Base-by-base conservation (phyloP, 2,888 invertebrate species). In the Aethes cnicana region DNA sequence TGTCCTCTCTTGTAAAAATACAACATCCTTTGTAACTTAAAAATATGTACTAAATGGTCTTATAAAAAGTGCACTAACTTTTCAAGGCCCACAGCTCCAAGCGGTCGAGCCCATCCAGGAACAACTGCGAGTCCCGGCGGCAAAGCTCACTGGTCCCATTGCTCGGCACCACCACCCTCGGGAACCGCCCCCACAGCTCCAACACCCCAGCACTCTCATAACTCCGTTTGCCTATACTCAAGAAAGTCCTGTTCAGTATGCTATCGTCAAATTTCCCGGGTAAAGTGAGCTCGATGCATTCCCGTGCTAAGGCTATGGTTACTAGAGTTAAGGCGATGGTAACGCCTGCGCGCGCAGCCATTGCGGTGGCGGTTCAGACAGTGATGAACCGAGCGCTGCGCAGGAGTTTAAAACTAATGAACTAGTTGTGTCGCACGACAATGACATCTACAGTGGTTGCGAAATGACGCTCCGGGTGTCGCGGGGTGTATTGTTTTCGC, bases 61-160 rank as follows among this genome's bases (percentile, higher is more conserved):
- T 23, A 55, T 50, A 33, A 43, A 7, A 44, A 36, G 55, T 36
- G 49, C 55, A 75, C 72, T 85, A 86, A 92, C 92, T 91, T 88
- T 91, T 91, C 35, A 91, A 53, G 30, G 91, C 91, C 89, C 91
- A 89, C 6, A 91, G 56, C 56, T 92, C 86, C 59, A 90, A 69
- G 2, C 74, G 69, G 5, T 83, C 77, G 58, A 90, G 60, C 50
- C 83, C 76, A 44, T 84, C 77, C 50, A 88, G 46, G 32, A 82
- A 88, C 18, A 74, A 62, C 57, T 78, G 74, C 42, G 81, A 81
- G 33, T 90, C 91, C 48, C 79, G 66, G 21, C 84, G 65, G 66
- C 92, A 92, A 63, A 78, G 78, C 42, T 82, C 80, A 59, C 85
- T 88, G 28, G 89, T 84, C 36, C 82, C 85, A 52, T 89, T 86